Evolutionary conservation across 2,797 vertebrate genomes (phyloP).

Genomic region (Danio albolineatus): DNA sequence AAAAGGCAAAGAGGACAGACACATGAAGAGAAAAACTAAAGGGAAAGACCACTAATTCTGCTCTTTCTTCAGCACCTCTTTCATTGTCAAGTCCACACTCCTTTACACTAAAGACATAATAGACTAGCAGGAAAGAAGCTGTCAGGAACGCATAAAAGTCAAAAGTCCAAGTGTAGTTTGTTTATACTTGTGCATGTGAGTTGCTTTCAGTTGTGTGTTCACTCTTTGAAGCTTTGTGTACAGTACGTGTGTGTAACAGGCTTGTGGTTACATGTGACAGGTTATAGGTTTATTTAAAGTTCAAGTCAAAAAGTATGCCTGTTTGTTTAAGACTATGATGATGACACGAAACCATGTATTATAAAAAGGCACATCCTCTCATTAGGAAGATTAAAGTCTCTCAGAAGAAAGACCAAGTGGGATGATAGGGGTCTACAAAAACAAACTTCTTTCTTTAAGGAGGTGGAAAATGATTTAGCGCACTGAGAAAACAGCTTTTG

Average conservation of each 20-base stretch:
- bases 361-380: constrained; percentile 60
- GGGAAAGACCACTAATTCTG: not conserved
- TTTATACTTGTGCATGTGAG: constrained; percentile 33
- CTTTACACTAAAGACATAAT: constrained; percentile 21
- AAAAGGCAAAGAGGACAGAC: not conserved
- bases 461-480: constrained; percentile 74
- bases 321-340: constrained; percentile 42
- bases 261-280: constrained; percentile 19
- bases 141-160: constrained; percentile 6
- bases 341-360: constrained; percentile 38
- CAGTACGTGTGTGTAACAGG: not conserved
- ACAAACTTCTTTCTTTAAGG: constrained; percentile 70
- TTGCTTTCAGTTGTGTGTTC: constrained; percentile 6
- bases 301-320: constrained; percentile 16
- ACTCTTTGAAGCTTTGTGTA: constrained; percentile 5
- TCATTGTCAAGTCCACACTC: constrained; percentile 57
- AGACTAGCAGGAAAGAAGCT: not conserved
- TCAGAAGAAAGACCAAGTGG: constrained; percentile 36
- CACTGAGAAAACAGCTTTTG: constrained; percentile 63
- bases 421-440: constrained; percentile 56
- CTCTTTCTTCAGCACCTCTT: constrained; percentile 35
- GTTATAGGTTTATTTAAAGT: constrained; percentile 21
- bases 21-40: constrained; percentile 5
- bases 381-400: constrained; percentile 69
- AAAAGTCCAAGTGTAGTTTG: constrained; percentile 1